A percentile compares a stretch with the other conserved stretches of the same genome.
These are phyloP conservation scores for Clarias platycephalus DNA, from an alignment of 2,797 vertebrate genomes.

Conservation along the genomic window DNA sequence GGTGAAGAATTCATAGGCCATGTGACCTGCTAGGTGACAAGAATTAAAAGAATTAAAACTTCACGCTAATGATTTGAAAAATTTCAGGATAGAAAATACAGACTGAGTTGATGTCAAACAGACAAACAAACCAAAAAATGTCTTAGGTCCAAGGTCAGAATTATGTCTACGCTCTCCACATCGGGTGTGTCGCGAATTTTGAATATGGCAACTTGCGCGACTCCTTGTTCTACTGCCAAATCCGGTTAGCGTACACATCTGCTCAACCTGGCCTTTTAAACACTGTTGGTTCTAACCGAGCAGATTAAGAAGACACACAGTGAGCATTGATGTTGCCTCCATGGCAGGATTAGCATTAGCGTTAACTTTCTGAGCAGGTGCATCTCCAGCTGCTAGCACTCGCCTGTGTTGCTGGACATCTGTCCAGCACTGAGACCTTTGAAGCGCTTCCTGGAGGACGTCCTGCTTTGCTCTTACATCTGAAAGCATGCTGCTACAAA, in stretches of 20 bases:
- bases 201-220: background rate
- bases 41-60: background rate
- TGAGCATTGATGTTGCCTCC: background rate
- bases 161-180: background rate
- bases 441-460: conserved; percentile 10
- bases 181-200: background rate
- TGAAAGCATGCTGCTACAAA: conserved; percentile 17
- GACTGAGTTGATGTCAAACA: background rate
- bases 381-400: conserved; percentile 19
- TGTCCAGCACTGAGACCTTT: conserved; percentile 27
- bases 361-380: conserved; percentile 29
- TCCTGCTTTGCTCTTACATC: conserved; percentile 23
- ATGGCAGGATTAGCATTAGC: conserved; percentile 17
- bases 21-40: background rate
- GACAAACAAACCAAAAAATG: background rate
- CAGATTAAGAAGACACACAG: conserved; percentile 13
- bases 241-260: background rate
- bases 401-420: conserved; percentile 27
- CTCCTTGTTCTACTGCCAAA: background rate
- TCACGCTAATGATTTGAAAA: background rate
- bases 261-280: conserved; percentile 4
- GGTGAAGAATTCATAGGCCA: background rate
- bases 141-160: background rate
- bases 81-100: background rate
- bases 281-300: background rate